Percentiles rank a stretch among this genome's conserved stretches.
Conservation (phyloP, 2,113 vertebrate genomes). For the Solea senegalensis region DNA sequence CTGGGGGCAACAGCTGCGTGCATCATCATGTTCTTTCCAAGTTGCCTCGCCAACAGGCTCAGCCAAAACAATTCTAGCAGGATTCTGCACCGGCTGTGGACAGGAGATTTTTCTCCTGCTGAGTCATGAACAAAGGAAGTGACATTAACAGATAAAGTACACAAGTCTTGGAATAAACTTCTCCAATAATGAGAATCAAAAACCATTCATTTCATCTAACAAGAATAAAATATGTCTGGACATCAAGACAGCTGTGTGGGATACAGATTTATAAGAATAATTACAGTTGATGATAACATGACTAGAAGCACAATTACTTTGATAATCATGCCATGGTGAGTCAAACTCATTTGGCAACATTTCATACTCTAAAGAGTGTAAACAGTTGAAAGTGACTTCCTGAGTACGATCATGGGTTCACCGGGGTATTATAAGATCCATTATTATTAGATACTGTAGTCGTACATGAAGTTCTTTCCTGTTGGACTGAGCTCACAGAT, state of each 20-base stretch:
- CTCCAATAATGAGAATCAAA: neutral
- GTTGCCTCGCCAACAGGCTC: constrained; percentile 5
- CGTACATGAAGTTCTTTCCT: no score
- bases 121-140: constrained; percentile 8
- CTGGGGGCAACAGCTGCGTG: constrained; percentile 48
- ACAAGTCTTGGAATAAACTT: neutral
- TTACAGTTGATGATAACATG: no score
- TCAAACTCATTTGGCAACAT: no score
- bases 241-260: neutral
- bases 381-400: no score
- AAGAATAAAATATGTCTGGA: neutral
- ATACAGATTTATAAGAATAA: neutral
- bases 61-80: constrained; percentile 18
- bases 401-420: no score
- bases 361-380: no score
- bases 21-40: constrained; percentile 28
- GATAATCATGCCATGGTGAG: no score
- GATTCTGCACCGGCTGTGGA: neutral
- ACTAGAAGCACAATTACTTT: no score
- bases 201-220: no score
- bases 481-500: no score
- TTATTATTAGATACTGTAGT: no score
- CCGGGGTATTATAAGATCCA: no score
- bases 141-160: neutral
- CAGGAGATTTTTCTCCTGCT: neutral